phyloP scores from a whole-genome alignment of 2,113 vertebrate species.

The Colius striatus region DNA sequence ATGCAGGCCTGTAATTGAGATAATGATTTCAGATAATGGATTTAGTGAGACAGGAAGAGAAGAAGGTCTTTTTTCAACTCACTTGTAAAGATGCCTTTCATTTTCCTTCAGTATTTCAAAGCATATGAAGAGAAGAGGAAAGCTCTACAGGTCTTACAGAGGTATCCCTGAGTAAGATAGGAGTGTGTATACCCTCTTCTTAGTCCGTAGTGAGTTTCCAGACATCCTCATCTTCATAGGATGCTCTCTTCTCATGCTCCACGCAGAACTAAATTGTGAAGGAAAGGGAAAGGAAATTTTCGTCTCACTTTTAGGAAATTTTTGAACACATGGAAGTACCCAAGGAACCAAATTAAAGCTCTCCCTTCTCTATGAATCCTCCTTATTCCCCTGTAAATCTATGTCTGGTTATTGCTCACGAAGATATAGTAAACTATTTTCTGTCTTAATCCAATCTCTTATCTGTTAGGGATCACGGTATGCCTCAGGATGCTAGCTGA shows the following conservation, averaged over 20 bases:
- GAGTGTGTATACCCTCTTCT: not conserved
- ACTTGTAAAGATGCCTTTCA: not conserved
- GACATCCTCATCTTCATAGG: not conserved
- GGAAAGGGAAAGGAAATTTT: not conserved
- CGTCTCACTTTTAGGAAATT: not conserved
- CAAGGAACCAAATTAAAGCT: not conserved
- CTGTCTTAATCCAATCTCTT: slow-evolving; percentile 2
- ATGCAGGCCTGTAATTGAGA: not conserved
- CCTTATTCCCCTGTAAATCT: not conserved
- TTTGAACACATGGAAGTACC: not conserved
- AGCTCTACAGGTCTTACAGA: not conserved
- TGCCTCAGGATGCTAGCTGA: not conserved
- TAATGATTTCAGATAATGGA: not conserved
- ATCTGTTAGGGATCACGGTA: slow-evolving; percentile 27
- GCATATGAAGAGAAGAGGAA: not conserved
- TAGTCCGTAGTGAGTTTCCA: not conserved
- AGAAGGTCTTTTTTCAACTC: not conserved
- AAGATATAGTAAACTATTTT: slow-evolving; percentile 6
- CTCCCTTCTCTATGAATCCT: not conserved
- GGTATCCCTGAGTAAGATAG: not conserved
- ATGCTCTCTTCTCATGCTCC: not conserved
- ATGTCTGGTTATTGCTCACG: not conserved
- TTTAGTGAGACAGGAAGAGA: not conserved
- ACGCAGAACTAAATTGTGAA: not conserved
- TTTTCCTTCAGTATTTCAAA: not conserved